Percentiles rank a stretch among this genome's conserved stretches.
Conservation (phyloP, 1,140 invertebrate genomes). For the Drosophila nebulosa region DNA sequence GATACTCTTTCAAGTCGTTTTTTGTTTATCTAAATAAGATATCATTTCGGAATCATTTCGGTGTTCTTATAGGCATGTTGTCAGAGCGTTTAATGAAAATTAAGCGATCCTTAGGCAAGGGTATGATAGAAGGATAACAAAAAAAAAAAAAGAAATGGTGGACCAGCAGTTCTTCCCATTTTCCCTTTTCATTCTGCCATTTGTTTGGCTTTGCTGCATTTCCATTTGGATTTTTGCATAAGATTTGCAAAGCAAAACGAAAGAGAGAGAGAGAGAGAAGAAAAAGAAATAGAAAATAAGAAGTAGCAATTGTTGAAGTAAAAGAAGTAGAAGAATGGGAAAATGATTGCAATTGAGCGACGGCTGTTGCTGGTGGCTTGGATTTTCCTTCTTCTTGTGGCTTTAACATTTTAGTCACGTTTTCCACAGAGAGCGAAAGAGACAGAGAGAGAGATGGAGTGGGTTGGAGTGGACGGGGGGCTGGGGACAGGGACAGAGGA, state of each 20-base stretch:
- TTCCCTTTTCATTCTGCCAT: conserved; percentile 16
- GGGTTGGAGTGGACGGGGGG: no score
- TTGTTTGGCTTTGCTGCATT: conserved; percentile 49
- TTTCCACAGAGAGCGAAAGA: conserved; percentile 36
- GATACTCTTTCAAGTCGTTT: no score
- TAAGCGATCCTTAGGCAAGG: background rate
- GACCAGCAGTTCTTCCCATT: background rate
- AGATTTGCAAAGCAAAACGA: conserved; percentile 46
- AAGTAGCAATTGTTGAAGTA: background rate
- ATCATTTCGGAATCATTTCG: no score
- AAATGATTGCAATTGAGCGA: conserved; percentile 65
- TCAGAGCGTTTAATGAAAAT: no score
- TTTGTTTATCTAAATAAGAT: no score
- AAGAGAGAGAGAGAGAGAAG: conserved; percentile 1
- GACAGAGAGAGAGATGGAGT: background rate
- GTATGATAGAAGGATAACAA: background rate
- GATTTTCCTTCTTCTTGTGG: conserved; percentile 58
- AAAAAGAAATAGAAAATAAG: conserved; percentile 10
- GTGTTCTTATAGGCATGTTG: no score
- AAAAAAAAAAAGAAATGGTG: background rate
- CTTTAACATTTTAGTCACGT: conserved; percentile 77
- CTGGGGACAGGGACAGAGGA: conserved; percentile 17
- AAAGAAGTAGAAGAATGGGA: conserved; percentile 4
- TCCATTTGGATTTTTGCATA: conserved; percentile 71
- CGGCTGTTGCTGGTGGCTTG: conserved; percentile 47